Base-by-base conservation (phyloP, 2,113 vertebrate genomes). In the Burhinus bistriatus region DNA sequence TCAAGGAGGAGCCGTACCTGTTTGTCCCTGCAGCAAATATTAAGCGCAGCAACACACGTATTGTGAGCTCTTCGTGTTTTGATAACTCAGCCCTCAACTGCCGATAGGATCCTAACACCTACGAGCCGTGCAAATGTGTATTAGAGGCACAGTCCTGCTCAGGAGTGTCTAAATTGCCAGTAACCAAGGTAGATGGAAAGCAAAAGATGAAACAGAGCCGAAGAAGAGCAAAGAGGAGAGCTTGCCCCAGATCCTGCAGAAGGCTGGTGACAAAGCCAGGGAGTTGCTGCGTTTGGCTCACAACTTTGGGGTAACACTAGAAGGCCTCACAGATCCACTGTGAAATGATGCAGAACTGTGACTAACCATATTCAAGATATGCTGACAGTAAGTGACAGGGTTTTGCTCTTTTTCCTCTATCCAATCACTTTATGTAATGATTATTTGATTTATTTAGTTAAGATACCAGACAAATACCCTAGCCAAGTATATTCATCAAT, bases 241-340 rank as follows among this genome's bases (percentile, higher is more conserved):
- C 45, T 80, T 76, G 47, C 17, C 78, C 5, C 4, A 59, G 44
- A 32, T 69, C 18, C 71, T 38, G 62, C 42, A 30, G 19, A 22
- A 65, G 75, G 9, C 3, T 26, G 0, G 0, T 49, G 51, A 38
- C 45, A 87, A 58, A 92, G 69, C n/a, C 57, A 58, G 68, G 30
- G 42, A 71, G 40, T 3, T 3, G 4, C 59, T 9, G 29, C 11
- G 15, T 10, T 75, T 6, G 5, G n/a, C 44, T 90, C 34, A 30
- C n/a, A 51, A 0, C 9, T 54, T 29, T 0, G 0, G 22, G 51
- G n/a, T 58, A 38, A 51, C n/a, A 7, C 45, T 25, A 27, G 17
- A 57, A 64, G 58, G 40, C 21, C 54, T 15, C 25, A 12, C 0
- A 78, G 30, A 54, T 8, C n/a, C 62, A 34, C 26, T 11, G 15